phyloP scores from a whole-genome alignment of 2,113 vertebrate genomes.

The Cathartes aura region DNA sequence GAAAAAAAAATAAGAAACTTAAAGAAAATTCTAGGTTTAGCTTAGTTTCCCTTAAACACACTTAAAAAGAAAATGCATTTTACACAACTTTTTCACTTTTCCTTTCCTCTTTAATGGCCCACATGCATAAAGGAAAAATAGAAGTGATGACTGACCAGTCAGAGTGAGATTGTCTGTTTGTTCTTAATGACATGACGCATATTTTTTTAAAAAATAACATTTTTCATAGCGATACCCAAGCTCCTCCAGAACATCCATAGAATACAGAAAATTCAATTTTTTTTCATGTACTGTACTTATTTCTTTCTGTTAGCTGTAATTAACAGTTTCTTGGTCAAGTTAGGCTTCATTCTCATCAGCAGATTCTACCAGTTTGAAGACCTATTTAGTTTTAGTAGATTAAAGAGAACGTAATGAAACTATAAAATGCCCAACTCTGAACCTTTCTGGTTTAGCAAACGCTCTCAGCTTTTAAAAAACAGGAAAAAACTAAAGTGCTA shows the following conservation, averaged over 20 bases:
- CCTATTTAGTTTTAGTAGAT: neutral
- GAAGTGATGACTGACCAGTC: neutral
- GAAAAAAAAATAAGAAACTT: neutral
- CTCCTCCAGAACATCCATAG: neutral
- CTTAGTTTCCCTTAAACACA: neutral
- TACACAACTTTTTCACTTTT: neutral
- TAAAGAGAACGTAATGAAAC: neutral
- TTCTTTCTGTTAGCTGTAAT: neutral
- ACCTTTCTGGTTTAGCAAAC: neutral
- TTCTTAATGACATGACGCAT: neutral
- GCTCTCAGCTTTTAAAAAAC: neutral
- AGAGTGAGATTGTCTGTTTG: neutral
- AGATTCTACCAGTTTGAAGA: neutral
- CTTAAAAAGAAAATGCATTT: neutral
- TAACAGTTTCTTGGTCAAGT: neutral
- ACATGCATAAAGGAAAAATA: neutral
- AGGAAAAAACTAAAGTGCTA: neutral
- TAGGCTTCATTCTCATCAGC: neutral
- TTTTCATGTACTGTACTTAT: neutral
- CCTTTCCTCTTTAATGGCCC: neutral
- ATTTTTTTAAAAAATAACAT: neutral
- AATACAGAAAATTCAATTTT: neutral
- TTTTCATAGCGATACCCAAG: neutral
- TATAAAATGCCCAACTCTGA: neutral
- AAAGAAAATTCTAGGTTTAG: neutral